Evolutionary conservation across 1,140 invertebrate species (phyloP), one percentile per base, ranked within the genome.

Genomic region (Drosophila auraria): DNA sequence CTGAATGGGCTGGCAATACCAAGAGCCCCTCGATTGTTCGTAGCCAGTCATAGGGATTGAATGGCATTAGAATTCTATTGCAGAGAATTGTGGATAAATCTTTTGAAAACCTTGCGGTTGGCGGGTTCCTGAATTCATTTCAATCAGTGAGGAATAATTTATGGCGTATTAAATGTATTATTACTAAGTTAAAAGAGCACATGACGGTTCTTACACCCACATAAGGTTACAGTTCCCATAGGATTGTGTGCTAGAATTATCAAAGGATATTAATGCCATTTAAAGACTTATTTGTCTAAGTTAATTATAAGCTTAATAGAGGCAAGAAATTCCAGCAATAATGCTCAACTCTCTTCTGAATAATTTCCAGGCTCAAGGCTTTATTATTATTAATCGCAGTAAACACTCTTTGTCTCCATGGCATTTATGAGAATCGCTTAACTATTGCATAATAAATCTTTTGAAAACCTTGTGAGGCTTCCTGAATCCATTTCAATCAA

Each of bases 371-470:
- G 7, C 9, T 33, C 33, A 36, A 3, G 8, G 33, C 33, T 36
- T 11, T 36, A 9, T 27, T 36, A 73, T 74, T 77, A 77, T 69
- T 78, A 61, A 78, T 59, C 49, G 23, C 63, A 38, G 51, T 36
- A 30, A 36, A 17, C 68, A 25, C 20, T 56, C 12, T 51, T 15
- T 17, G 45, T 27, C 33, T 30, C 12, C n/a, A 7, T 42, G 58
- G 59, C 61, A 61, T 54, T 68, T 77, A 36, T 64, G 30, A 33
- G 53, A 66, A 60, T 47, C 56, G 59, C 66, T 64, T 87, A 87
- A 87, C 83, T 87, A 80, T 69, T 58, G 75, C 49, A 20, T 20
- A 56, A 56, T 23, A 56, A 38, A 23, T 23, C 12, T 15, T 20
- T 9, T 11, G 11, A 53, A 2, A 17, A 1, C 36, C 14, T 6